phyloP scores from a whole-genome alignment of 2,888 invertebrate genomes.

The Philereme vetulata region DNA sequence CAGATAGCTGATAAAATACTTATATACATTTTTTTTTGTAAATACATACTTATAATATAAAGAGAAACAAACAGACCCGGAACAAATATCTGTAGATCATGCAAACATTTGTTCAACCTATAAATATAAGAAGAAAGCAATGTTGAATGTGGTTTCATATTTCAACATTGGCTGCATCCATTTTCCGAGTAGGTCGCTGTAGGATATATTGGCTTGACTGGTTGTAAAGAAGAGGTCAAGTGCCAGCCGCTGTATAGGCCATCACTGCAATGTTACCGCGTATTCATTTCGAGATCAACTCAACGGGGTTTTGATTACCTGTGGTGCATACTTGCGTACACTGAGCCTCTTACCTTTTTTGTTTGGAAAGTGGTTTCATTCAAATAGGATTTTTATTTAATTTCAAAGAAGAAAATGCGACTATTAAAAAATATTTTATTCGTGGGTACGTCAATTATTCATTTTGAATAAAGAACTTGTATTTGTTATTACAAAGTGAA shows the following conservation, averaged over 20 bases:
- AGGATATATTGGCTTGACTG: constrained; percentile 27
- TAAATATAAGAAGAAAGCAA: not conserved
- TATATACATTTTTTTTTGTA: too few relatives aligned
- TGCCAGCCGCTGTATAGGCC: constrained; percentile 39
- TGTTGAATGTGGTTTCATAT: constrained; percentile 1
- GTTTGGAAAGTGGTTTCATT: constrained; percentile 2
- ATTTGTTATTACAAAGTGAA: too few relatives aligned
- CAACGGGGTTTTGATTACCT: constrained; percentile 41
- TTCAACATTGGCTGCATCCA: constrained; percentile 13
- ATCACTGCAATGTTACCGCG: constrained; percentile 45
- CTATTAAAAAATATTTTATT: too few relatives aligned
- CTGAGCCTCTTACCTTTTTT: constrained; percentile 7
- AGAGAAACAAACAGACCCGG: too few relatives aligned
- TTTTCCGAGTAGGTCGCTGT: constrained; percentile 14
- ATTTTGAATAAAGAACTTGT: too few relatives aligned
- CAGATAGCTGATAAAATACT: too few relatives aligned
- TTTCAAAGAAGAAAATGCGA: not conserved
- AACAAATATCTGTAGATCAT: too few relatives aligned
- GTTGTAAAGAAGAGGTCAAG: constrained; percentile 46
- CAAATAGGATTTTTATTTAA: not conserved
- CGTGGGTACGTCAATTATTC: too few relatives aligned
- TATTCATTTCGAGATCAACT: constrained; percentile 47
- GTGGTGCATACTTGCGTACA: constrained; percentile 6
- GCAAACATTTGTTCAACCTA: too few relatives aligned
- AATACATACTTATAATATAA: too few relatives aligned